Base-by-base conservation (phyloP, 64 coral and sea anemone genomes). In the Pocillopora damicornis region DNA sequence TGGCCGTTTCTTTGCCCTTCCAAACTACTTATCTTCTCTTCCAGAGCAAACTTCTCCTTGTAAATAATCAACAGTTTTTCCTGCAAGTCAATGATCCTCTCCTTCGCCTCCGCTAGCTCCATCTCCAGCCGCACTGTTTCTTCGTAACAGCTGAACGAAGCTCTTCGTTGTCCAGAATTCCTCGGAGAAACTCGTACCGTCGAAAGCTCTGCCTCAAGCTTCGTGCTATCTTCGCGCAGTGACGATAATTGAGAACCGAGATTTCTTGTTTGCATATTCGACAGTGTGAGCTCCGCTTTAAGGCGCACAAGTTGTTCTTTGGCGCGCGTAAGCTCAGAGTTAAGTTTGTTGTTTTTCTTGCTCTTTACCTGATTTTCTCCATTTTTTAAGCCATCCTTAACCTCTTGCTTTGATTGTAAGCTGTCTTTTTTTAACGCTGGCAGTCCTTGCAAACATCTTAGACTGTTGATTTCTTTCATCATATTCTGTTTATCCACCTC, bases 151-250 rank as follows among this genome's bases (percentile, higher is more conserved):
- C 73, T 77, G 57, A 83, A 14, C 10, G 87, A 81, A 36, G 75
- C 65, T 67, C 81, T 12, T 13, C 74, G 75, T 57, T 81, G 45
- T 38, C 89, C 17, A 1, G 76, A 60, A 45, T 88, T 51, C n/a
- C 75, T 77, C 4, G 91, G 91, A 79, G 75, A 57, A 26, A 76
- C 59, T 37, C 88, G 80, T 77, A 97, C 89, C 11, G 91, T 89
- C 22, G 91, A 93, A 42, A 97, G 67, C 76, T 97, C 94, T 4
- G 87, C 91, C 17, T 97, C 94, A 1, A 97, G 77, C 13, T 93
- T 92, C 45, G 89, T 97, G 63, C 94, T 97, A 26, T 97, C 91
- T 87, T 93, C 94, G 61, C 94, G 90, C 59, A 97, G 75, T 20
- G 91, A 97, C 13, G 94, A 87, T 22, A 97, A 61, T 20, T 97